Base-by-base conservation (phyloP, 2,888 invertebrate species). In the Octonoba sinensis region DNA sequence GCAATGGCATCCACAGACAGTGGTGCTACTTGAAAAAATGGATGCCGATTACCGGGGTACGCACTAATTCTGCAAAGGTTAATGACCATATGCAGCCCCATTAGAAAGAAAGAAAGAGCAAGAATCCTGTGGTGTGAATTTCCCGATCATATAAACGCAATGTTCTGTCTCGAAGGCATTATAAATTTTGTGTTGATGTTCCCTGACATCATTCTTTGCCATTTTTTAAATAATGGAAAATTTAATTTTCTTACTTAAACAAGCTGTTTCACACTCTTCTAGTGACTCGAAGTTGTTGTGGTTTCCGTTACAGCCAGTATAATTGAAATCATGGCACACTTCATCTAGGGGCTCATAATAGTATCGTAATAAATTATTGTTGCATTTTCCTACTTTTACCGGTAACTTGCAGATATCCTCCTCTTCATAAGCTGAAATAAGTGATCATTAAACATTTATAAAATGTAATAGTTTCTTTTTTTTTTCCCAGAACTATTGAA, bases 261-360 rank as follows among this genome's bases (percentile, higher is more conserved):
- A 75, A 27, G n/a, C 16, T 3, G n/a, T n/a, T 66, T 67, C 66
- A 36, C 74, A 75, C 3, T 66, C 59, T 1, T 13, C 36, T 8
- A n/a, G 3, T 8, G 66, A 27, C 4, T 4, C 18, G 36, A 75
- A 75, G 16, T 75, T 75, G 49, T 75, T 75, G 13, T 57, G 59
- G 36, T 75, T 75, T 27, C 74, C 74, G 8, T 36, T 20, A 47
- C 74, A 75, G 24, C 74, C 74, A 3, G 66, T 54, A 11, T 66
- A 75, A 1, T 16, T 18, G 20, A 75, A 75, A n/a, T 44, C 44
- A 11, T n/a, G 1, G 46, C 74, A 75, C n/a, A 3, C 4, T n/a
- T 67, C 49, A 4, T 27, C 18, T 0, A 49, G 16, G 8, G 46
- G 11, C 15, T 75, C 66, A 18, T 49, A 75, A 18, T 66, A 75